phyloP scores from a whole-genome alignment of 2,888 invertebrate species.

The Nesidiocoris tenuis region DNA sequence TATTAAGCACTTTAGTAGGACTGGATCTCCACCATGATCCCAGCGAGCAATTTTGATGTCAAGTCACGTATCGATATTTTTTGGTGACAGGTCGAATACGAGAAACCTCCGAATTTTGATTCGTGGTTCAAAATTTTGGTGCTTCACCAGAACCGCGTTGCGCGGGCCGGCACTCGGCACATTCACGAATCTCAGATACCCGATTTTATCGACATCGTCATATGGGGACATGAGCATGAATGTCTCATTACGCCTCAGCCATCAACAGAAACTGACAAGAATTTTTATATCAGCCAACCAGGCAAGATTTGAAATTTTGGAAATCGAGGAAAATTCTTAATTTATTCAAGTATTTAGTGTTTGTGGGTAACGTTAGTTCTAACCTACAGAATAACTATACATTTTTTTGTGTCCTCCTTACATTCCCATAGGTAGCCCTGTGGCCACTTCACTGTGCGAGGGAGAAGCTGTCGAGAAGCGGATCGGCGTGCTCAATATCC shows the following conservation, averaged over 20 bases:
- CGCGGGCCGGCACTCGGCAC: conserved; percentile 67
- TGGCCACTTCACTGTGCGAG: conserved; percentile 88
- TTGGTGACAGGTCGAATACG: conserved; percentile 19
- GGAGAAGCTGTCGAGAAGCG: conserved; percentile 85
- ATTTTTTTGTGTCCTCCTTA: too few relatives aligned
- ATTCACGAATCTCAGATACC: conserved; percentile 79
- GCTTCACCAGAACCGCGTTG: conserved; percentile 87
- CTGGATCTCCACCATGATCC: too few relatives aligned
- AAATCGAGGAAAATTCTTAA: neutral
- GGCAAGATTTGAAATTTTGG: conserved; percentile 58
- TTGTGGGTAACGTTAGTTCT: too few relatives aligned
- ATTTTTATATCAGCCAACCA: conserved; percentile 73
- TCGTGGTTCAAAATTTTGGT: conserved; percentile 88
- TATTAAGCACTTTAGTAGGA: too few relatives aligned
- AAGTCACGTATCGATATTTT: too few relatives aligned
- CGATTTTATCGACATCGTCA: conserved; percentile 79
- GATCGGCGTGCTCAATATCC: conserved; percentile 75
- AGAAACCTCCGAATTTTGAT: conserved; percentile 8
- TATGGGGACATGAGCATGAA: conserved; percentile 99
- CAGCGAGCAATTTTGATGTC: too few relatives aligned
- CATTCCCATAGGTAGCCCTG: conserved; percentile 67
- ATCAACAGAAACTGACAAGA: conserved; percentile 55
- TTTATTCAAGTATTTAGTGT: neutral
- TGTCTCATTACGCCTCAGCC: conserved; percentile 66
- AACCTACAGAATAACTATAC: too few relatives aligned